phyloP scores from a whole-genome alignment of 2,888 invertebrate genomes.

The Drosophila crucigera region DNA sequence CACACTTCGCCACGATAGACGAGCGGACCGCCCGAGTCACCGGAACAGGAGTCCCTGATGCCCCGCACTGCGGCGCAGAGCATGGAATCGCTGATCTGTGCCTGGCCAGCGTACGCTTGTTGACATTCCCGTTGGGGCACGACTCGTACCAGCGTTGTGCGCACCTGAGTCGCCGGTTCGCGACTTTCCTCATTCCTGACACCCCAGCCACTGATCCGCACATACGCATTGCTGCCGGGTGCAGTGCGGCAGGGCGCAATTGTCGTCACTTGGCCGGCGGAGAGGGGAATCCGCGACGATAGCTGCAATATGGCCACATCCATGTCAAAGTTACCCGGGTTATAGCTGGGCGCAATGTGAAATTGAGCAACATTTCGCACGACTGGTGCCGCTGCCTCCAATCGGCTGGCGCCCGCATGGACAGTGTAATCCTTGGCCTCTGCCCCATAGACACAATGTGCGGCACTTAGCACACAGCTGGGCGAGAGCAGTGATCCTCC shows the following conservation, averaged over 20 bases:
- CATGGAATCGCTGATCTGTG: constrained; percentile 78
- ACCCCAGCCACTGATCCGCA: constrained; percentile 82
- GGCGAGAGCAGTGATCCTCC: constrained; percentile 80
- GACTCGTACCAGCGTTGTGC: constrained; percentile 71
- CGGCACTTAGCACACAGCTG: constrained; percentile 80
- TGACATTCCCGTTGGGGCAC: constrained; percentile 64
- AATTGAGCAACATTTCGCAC: constrained; percentile 46
- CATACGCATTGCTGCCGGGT: constrained; percentile 61
- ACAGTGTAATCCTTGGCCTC: constrained; percentile 59
- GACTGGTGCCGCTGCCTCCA: constrained; percentile 59
- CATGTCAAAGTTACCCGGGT: constrained; percentile 71
- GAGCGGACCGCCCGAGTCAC: constrained; percentile 84
- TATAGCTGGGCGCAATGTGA: constrained; percentile 52
- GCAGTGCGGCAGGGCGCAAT: constrained; percentile 61
- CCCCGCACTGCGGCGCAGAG: constrained; percentile 80
- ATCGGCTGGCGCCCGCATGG: constrained; percentile 70
- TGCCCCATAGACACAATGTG: constrained; percentile 76
- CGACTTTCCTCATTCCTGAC: constrained; percentile 61
- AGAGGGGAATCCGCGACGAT: constrained; percentile 16
- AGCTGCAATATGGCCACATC: constrained; percentile 80
- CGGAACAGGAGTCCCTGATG: constrained; percentile 80
- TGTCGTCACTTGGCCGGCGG: constrained; percentile 50
- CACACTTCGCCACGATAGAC: constrained; percentile 79
- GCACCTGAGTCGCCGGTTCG: constrained; percentile 70
- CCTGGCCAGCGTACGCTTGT: constrained; percentile 56